Conservation (phyloP, 2,888 invertebrate species). For the Galerucella calmariensis region DNA sequence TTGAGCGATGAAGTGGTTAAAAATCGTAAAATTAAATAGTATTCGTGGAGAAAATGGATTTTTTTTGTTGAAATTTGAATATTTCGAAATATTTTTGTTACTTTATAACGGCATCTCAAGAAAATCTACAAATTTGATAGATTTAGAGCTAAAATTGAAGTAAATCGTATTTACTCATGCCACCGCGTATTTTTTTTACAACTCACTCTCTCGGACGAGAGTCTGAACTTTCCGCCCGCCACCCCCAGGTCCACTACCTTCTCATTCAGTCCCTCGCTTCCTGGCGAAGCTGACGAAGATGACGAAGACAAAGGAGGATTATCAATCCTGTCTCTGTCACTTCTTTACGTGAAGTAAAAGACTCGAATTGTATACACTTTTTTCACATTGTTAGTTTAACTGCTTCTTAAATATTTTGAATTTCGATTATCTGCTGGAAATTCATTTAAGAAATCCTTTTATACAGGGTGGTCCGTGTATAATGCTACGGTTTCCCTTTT, state of each 20-base stretch:
- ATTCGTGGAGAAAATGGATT: too few species aligned
- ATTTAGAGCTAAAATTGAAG: too few species aligned
- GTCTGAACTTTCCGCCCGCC: background rate
- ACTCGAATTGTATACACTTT: background rate
- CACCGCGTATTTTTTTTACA: background rate
- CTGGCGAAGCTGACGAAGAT: constrained; percentile 28
- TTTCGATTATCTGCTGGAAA: too few species aligned
- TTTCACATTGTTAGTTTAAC: background rate
- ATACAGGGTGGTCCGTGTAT: too few species aligned
- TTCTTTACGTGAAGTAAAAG: constrained; percentile 28
- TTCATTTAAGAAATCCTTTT: too few species aligned
- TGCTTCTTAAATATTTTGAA: background rate
- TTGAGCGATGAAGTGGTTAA: too few species aligned
- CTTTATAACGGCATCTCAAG: too few species aligned
- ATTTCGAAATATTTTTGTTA: too few species aligned
- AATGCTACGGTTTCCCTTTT: too few species aligned
- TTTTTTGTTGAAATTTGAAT: too few species aligned
- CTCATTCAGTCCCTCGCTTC: constrained; percentile 19
- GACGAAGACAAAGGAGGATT: constrained; percentile 32
- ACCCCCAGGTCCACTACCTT: background rate
- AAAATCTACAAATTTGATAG: too few species aligned
- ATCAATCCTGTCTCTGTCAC: constrained; percentile 32
- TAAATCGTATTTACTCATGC: background rate
- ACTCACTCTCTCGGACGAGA: background rate
- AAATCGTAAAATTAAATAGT: too few species aligned